phyloP scores from a whole-genome alignment of 2,797 vertebrate species.

The Phoebastria nigripes region DNA sequence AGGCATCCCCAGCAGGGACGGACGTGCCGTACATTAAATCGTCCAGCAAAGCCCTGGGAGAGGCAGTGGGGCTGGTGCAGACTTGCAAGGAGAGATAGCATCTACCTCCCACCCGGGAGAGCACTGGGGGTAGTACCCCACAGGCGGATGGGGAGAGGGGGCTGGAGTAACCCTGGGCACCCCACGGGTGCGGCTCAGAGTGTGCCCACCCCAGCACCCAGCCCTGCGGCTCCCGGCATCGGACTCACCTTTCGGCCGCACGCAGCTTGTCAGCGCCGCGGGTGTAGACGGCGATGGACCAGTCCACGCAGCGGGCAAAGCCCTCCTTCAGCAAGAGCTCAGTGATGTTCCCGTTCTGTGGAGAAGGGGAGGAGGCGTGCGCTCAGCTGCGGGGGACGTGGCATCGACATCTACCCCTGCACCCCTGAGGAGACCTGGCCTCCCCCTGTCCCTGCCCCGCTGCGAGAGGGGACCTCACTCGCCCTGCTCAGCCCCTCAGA shows the following conservation, averaged over 20 bases:
- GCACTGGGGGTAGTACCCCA: neutral
- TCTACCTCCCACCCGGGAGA: accelerated
- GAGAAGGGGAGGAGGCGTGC: accelerated
- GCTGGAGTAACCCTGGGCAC: accelerated
- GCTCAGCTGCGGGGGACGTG: neutral
- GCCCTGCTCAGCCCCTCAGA: neutral
- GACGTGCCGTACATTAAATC: accelerated
- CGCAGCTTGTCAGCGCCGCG: conserved; percentile 93
- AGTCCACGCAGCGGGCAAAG: conserved; percentile 96
- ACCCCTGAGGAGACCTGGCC: neutral
- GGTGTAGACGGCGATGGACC: conserved; percentile 96
- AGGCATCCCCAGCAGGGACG: neutral
- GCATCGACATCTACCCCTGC: neutral
- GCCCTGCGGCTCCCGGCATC: accelerated
- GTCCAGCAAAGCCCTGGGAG: neutral
- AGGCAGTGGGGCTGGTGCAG: accelerated
- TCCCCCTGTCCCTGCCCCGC: neutral
- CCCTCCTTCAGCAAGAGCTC: conserved; percentile 94
- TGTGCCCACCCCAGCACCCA: neutral
- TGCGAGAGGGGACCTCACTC: accelerated
- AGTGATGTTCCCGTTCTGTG: conserved; percentile 95
- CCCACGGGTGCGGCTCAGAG: neutral
- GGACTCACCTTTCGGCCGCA: conserved; percentile 84
- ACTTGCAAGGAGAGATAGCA: neutral
- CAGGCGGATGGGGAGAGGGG: accelerated